Conservation (phyloP, 2,888 invertebrate species). For the Hanleya hanleyi region DNA sequence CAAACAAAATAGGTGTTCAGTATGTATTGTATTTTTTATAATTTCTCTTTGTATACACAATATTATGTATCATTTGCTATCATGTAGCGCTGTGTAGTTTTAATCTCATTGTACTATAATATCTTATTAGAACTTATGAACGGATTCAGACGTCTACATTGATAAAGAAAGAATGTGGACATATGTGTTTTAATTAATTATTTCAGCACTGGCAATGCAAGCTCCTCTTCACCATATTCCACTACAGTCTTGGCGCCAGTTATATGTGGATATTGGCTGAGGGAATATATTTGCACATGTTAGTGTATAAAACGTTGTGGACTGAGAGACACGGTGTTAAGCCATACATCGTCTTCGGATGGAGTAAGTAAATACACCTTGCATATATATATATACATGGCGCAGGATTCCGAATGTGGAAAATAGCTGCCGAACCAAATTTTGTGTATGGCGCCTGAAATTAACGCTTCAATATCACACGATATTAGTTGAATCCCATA, state of each 20-base stretch:
- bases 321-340: conserved; percentile 79
- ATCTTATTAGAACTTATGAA: no score
- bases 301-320: conserved; percentile 81
- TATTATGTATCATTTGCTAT: no score
- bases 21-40: no score
- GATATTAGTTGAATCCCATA: no score
- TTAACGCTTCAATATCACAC: no score
- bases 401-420: not conserved
- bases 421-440: not conserved
- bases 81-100: no score
- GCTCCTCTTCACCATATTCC: conserved; percentile 78
- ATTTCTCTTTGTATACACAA: no score
- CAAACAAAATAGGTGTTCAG: no score
- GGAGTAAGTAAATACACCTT: conserved; percentile 76
- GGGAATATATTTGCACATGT: conserved; percentile 81
- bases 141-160: no score
- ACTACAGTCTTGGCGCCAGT: conserved; percentile 80
- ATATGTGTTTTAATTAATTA: conserved; percentile 7
- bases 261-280: conserved; percentile 84
- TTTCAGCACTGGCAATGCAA: conserved; percentile 80
- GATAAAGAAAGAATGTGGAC: not conserved
- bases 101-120: no score
- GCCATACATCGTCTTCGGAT: conserved; percentile 79
- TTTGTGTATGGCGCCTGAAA: not conserved
- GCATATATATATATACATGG: no score